Percentiles rank a stretch among this genome's conserved stretches.
These are phyloP conservation scores for Serinus canaria DNA, from an alignment of 2,113 vertebrate genomes.

Conservation along the genomic window DNA sequence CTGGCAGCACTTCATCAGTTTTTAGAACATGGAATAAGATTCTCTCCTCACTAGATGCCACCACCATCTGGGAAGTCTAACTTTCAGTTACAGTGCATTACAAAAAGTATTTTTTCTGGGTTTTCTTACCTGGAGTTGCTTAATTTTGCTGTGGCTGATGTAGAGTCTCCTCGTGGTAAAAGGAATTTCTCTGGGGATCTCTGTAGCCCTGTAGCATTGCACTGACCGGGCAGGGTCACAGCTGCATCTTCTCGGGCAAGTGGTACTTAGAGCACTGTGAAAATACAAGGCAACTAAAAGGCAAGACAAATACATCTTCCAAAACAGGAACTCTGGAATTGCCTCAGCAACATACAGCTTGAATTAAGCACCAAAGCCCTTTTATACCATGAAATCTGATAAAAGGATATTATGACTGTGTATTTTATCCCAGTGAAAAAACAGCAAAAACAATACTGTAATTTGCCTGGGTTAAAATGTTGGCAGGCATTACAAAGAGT, in stretches of 20 bases:
- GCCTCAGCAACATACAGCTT: background rate
- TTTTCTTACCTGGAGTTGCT: slow-evolving; percentile 79
- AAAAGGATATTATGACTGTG: slow-evolving; percentile 72
- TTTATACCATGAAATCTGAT: slow-evolving; percentile 74
- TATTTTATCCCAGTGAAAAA: slow-evolving; percentile 64
- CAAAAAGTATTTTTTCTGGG: background rate
- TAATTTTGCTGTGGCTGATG: slow-evolving; percentile 82
- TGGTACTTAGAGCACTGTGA: background rate
- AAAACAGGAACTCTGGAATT: background rate
- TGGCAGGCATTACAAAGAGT: slow-evolving; percentile 73
- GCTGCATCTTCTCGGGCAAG: slow-evolving; percentile 77
- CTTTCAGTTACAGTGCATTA: background rate
- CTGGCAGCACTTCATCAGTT: background rate
- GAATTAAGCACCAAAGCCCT: slow-evolving; percentile 21
- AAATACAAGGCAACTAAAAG: slow-evolving; percentile 47
- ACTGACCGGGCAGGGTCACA: slow-evolving; percentile 70
- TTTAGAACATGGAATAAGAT: background rate
- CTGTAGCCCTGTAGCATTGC: slow-evolving; percentile 76
- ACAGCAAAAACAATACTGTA: slow-evolving; percentile 66
- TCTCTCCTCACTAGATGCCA: background rate
- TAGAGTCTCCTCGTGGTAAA: slow-evolving; percentile 70
- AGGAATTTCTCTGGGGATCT: slow-evolving; percentile 71
- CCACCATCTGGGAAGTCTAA: background rate
- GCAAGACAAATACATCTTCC: slow-evolving; percentile 69
- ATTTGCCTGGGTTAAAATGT: slow-evolving; percentile 74